A percentile compares a stretch with the other conserved stretches of the same genome.
Evolutionary conservation across 2,113 vertebrate genomes (phyloP).

Genomic region (Pachyramphus minor): DNA sequence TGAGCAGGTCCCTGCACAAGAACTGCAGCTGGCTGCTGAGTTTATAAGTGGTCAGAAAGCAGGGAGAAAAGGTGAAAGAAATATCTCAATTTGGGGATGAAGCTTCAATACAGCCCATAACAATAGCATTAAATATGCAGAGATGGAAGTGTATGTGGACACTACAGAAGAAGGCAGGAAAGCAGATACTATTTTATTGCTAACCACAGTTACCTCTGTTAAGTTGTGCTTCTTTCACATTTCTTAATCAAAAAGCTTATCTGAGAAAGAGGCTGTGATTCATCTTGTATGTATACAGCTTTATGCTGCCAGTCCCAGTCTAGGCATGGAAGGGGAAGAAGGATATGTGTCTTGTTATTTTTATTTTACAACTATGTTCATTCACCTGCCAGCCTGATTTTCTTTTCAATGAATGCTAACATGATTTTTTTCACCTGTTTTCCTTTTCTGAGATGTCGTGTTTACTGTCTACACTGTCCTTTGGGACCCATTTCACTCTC

Average conservation of each 20-base stretch:
- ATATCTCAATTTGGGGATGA: fast-evolving
- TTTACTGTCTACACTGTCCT: not conserved
- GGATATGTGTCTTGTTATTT: not conserved
- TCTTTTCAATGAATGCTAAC: not conserved
- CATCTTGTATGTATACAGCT: not conserved
- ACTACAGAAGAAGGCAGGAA: not conserved
- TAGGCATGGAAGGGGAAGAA: not conserved
- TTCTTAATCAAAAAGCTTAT: not conserved
- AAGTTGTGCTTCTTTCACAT: not conserved
- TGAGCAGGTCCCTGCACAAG: not conserved
- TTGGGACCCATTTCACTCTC: not conserved
- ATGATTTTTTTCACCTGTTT: not conserved
- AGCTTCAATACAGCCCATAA: not conserved
- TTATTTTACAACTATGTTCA: not conserved
- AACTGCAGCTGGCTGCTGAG: not conserved
- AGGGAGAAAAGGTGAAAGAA: not conserved
- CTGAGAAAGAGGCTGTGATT: not conserved
- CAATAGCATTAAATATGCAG: not conserved
- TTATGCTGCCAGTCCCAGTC: not conserved
- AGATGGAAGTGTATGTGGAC: not conserved
- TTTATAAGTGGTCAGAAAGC: not conserved
- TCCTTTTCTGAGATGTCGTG: not conserved
- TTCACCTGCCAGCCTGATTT: not conserved
- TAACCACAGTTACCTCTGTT: not conserved
- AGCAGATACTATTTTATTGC: not conserved